Percentiles rank a stretch among this genome's conserved stretches.
Conservation (phyloP, 2,797 vertebrate genomes). For the Hypotaenidia philippensis region DNA sequence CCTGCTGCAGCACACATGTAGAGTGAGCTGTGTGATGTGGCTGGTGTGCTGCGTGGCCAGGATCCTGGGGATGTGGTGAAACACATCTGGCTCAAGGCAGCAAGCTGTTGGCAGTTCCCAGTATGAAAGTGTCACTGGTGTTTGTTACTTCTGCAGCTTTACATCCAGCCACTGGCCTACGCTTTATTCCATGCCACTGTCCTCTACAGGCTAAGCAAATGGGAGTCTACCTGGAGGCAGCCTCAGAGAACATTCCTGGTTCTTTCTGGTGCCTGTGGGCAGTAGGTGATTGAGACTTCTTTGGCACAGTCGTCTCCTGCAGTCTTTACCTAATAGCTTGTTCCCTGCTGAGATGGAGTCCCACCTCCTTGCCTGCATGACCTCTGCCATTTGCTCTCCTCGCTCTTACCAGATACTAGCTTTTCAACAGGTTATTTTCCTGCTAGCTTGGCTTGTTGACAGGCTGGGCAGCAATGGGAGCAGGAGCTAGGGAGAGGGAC, state of each 20-base stretch:
- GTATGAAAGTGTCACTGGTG: not conserved
- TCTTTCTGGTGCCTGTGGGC: not conserved
- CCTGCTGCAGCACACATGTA: not conserved
- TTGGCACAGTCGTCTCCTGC: not conserved
- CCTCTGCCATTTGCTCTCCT: not conserved
- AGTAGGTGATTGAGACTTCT: not conserved
- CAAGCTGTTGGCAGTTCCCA: not conserved
- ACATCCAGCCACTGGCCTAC: not conserved
- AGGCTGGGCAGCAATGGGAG: not conserved
- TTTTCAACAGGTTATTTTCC: not conserved
- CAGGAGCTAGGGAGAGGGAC: not conserved
- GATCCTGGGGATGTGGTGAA: not conserved
- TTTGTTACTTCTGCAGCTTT: not conserved
- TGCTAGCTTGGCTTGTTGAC: not conserved
- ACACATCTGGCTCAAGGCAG: not conserved
- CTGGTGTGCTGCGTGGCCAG: not conserved
- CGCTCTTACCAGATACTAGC: not conserved
- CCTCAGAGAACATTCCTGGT: not conserved
- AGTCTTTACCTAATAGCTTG: not conserved
- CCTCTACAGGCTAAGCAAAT: not conserved
- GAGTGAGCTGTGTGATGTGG: accelerated
- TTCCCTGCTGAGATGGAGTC: not conserved
- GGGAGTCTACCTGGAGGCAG: not conserved
- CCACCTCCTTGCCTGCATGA: not conserved
- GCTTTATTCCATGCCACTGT: not conserved